These are phyloP conservation scores for Callimorpha dominula DNA, from an alignment of 2,888 invertebrate species.

Conservation along the genomic window DNA sequence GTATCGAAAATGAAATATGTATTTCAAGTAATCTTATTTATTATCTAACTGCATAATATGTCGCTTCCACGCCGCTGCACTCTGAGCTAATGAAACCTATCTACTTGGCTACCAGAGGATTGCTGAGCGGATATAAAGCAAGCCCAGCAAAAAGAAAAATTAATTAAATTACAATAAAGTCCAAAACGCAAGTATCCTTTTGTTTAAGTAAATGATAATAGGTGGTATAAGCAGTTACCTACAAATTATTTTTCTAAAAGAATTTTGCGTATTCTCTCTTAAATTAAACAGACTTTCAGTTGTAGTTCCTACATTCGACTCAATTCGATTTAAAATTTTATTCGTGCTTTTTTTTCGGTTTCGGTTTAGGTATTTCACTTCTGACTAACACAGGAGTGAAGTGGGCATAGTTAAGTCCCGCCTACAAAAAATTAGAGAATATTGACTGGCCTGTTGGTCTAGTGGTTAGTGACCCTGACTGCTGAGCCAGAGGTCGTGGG, in stretches of 20 bases:
- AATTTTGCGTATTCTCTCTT: neutral
- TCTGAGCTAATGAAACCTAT: neutral
- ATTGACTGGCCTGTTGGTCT: no score
- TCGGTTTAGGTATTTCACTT: neutral
- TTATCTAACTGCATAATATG: neutral
- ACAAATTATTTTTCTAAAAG: neutral
- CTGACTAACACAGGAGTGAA: neutral
- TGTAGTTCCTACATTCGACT: neutral
- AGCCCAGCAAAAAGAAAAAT: neutral
- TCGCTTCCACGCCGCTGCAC: neutral
- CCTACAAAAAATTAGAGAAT: neutral
- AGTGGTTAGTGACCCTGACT: no score
- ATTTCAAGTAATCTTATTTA: slow-evolving; percentile 1
- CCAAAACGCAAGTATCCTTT: no score
- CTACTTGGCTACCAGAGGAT: neutral
- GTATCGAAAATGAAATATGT: neutral
- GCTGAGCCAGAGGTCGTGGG: no score
- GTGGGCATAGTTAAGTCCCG: neutral
- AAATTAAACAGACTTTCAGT: neutral
- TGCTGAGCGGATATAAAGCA: neutral
- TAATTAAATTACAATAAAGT: no score
- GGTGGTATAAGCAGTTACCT: neutral
- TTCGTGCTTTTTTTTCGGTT: neutral
- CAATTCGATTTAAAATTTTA: neutral
- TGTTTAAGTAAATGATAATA: neutral